These are phyloP conservation scores for Pangasianodon hypophthalmus DNA, from an alignment of 2,113 vertebrate species.

Conservation along the genomic window DNA sequence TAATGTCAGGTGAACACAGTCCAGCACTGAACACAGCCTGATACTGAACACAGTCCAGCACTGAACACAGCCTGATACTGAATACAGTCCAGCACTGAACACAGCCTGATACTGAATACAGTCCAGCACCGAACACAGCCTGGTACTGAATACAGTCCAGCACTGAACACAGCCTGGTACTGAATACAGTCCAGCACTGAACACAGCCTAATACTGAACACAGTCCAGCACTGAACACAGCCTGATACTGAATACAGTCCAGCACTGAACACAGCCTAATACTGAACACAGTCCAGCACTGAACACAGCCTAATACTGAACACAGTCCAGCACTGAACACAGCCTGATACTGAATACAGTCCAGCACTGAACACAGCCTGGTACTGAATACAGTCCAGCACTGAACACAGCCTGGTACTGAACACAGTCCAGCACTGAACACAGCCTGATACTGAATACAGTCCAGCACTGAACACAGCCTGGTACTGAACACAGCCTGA, in stretches of 20 bases:
- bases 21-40: neutral
- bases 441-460: neutral
- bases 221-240: neutral
- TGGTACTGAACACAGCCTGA: neutral
- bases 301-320: neutral
- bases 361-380: neutral
- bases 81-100: neutral
- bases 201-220: neutral
- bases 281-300: neutral
- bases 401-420: neutral
- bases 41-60: neutral
- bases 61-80: neutral
- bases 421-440: neutral
- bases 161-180: neutral
- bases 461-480: neutral
- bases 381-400: neutral
- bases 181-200: neutral
- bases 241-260: neutral
- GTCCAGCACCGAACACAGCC: neutral
- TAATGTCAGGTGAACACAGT: neutral
- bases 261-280: neutral
- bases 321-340: neutral
- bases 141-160: neutral
- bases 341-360: neutral
- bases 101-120: neutral